Evolutionary conservation across 2,797 vertebrate species (phyloP), one percentile per base, ranked within the genome.

Genomic region (Tinamus major): DNA sequence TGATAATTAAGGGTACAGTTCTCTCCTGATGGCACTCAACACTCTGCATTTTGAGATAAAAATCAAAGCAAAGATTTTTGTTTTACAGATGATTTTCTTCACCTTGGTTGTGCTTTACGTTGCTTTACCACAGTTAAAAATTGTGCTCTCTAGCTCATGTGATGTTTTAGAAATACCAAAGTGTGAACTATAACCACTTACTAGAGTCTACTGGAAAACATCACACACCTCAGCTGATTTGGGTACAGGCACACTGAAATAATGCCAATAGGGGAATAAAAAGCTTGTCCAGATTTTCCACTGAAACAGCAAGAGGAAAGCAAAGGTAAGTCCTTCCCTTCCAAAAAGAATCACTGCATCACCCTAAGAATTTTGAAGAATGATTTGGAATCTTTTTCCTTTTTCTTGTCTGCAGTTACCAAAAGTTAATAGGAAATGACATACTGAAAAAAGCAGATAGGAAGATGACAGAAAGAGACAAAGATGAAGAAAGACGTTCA

Each of bases 1-100:
- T 74, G 67, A 37, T 94, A 95, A 96, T 92, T 95, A 94, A 77
- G 58, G 24, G 62, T 56, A 64, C 27, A 64, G 9, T 35, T 80
- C 90, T 78, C 79, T 75, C 67, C 68, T 80, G 84, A 80, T 61
- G 35, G n/a, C 37, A 93, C 71, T 20, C 59, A 92, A 75, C 46
- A 37, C 35, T 62, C 41, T 26, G 53, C 69, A 79, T 87, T 85
- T 63, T 84, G 8, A 71, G 51, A 12, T 76, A 20, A 61, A 72
- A 61, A 17, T 2, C 27, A 55, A 10, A 21, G 9, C 16, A 69
- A 71, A 63, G 12, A 35, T 56, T 65, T 42, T 41, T n/a, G 46
- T 10, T 79, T 17, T 31, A 44, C 27, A 58, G 27, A 18, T 24
- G 6, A 48, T 0, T 0, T 35, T 85, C 8, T 87, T 59, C 5